These are phyloP conservation scores for Hypotaenidia okinawae DNA, from an alignment of 2,797 vertebrate genomes.

Conservation along the genomic window DNA sequence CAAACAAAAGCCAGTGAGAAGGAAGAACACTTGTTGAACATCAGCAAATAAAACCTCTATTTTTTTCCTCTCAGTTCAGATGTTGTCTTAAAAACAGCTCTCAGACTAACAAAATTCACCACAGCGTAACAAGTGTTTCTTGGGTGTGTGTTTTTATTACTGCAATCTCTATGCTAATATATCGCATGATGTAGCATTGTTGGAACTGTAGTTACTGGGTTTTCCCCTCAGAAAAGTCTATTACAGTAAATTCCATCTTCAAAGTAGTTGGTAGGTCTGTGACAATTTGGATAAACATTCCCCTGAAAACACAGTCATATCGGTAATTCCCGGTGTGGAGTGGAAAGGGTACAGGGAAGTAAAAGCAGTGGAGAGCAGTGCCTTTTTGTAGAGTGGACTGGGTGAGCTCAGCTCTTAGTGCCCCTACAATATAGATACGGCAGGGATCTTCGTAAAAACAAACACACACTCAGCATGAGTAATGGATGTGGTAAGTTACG, in stretches of 20 bases:
- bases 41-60: background rate
- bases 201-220: background rate
- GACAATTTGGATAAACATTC: background rate
- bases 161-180: background rate
- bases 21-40: background rate
- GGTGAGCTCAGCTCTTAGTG: background rate
- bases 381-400: background rate
- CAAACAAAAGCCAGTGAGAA: background rate
- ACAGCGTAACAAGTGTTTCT: background rate
- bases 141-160: background rate
- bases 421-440: background rate
- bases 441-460: background rate
- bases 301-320: background rate
- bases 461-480: background rate
- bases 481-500: background rate
- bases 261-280: background rate
- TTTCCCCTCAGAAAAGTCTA: background rate
- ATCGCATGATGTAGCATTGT: background rate
- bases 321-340: conserved; percentile 7
- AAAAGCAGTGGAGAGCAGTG: background rate
- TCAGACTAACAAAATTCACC: background rate
- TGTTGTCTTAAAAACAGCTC: conserved; percentile 2
- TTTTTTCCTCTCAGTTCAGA: background rate
- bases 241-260: background rate
- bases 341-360: background rate